Conservation (phyloP, 1,140 invertebrate genomes). For the Drosophila guanche region DNA sequence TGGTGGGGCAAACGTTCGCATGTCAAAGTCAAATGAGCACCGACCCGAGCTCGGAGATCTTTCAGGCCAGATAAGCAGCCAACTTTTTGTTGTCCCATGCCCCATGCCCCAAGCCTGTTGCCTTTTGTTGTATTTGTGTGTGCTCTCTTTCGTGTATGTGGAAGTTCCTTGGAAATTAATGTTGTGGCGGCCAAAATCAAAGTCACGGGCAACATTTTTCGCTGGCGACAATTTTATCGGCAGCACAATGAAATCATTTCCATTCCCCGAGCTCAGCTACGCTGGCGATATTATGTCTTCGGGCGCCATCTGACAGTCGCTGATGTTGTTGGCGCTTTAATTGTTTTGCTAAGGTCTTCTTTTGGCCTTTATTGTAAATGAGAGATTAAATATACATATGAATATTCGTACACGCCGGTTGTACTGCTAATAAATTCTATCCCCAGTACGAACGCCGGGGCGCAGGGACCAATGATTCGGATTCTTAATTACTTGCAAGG, state of each 20-base stretch:
- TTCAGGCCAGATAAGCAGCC: conserved; percentile 64
- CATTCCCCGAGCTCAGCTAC: conserved; percentile 22
- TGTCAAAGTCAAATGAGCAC: conserved; percentile 74
- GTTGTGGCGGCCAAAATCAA: conserved; percentile 79
- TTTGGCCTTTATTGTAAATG: conserved; percentile 23
- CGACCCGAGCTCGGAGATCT: conserved; percentile 59
- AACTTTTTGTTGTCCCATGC: conserved; percentile 42
- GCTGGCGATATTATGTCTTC: conserved; percentile 73
- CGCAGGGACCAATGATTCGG: conserved; percentile 59
- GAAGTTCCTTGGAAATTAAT: conserved; percentile 81
- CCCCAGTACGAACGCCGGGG: conserved; percentile 22
- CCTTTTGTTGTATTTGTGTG: conserved; percentile 22
- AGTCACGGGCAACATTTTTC: conserved; percentile 70
- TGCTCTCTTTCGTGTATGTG: conserved; percentile 49
- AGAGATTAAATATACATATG: background rate
- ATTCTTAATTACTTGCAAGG: conserved; percentile 32
- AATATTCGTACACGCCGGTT: too few species aligned
- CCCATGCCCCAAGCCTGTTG: conserved; percentile 29
- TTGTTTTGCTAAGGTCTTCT: conserved; percentile 13
- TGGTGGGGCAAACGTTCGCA: conserved; percentile 57
- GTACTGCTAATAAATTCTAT: conserved; percentile 5
- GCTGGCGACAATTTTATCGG: conserved; percentile 83
- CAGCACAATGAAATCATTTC: conserved; percentile 78
- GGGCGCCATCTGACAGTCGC: conserved; percentile 43
- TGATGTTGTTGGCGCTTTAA: conserved; percentile 25